phyloP scores from a whole-genome alignment of 2,797 vertebrate genomes.

The Furcifer pardalis region DNA sequence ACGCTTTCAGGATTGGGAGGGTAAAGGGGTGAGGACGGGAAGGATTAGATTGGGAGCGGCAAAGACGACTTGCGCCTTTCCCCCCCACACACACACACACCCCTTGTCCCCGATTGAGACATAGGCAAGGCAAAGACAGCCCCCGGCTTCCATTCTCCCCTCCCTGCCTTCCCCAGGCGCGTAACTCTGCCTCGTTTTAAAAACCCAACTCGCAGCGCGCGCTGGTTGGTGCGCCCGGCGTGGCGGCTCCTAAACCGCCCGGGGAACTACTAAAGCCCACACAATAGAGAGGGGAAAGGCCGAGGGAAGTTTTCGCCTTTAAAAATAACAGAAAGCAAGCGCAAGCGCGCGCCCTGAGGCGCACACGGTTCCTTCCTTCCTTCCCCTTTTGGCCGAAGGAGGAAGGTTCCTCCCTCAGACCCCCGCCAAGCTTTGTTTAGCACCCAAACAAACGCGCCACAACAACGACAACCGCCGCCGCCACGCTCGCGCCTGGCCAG shows the following conservation, averaged over 20 bases:
- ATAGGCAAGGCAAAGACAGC: slow-evolving; percentile 47
- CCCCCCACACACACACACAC: background rate
- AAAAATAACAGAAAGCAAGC: slow-evolving; percentile 5
- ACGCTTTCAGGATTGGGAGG: slow-evolving; percentile 12
- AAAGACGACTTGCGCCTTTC: slow-evolving; percentile 9
- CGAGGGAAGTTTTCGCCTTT: slow-evolving; percentile 43
- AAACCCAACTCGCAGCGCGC: slow-evolving; percentile 53
- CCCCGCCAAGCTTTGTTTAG: background rate
- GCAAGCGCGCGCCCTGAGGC: background rate
- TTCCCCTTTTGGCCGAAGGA: too few species aligned
- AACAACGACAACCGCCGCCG: slow-evolving; percentile 15
- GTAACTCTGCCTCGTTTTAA: slow-evolving; percentile 41
- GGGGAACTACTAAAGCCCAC: slow-evolving; percentile 55
- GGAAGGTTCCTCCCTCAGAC: background rate
- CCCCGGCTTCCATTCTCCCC: slow-evolving; percentile 31
- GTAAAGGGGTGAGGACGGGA: slow-evolving; percentile 33
- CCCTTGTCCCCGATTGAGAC: slow-evolving; percentile 17
- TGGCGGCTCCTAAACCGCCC: slow-evolving; percentile 2
- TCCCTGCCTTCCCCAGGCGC: slow-evolving; percentile 44
- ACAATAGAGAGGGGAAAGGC: slow-evolving; percentile 72
- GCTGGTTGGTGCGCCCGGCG: slow-evolving; percentile 53
- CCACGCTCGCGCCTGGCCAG: background rate
- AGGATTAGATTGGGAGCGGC: slow-evolving; percentile 54
- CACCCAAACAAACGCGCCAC: background rate
- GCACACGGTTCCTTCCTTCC: background rate